Evolutionary conservation across 2,797 vertebrate species (phyloP).

Genomic region (Columba guinea): DNA sequence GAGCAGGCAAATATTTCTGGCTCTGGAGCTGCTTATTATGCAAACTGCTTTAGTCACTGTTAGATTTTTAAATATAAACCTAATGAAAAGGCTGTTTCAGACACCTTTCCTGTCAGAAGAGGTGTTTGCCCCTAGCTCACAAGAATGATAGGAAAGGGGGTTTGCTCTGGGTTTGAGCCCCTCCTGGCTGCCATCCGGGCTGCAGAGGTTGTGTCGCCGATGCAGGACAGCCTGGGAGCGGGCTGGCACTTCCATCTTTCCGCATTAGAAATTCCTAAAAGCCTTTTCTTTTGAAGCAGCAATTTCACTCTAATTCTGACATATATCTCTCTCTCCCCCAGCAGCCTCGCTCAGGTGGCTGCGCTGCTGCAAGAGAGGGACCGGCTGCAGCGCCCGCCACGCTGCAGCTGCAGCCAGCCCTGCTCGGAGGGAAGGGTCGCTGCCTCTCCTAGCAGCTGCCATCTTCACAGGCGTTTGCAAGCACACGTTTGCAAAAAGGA

Average conservation of each 20-base stretch:
- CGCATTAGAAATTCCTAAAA: background rate
- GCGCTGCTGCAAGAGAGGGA: background rate
- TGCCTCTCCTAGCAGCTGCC: background rate
- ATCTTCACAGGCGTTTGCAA: background rate
- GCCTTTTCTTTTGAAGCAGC: background rate
- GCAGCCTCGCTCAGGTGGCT: background rate
- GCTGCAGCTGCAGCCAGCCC: background rate
- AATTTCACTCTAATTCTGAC: background rate
- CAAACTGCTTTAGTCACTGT: constrained; percentile 52
- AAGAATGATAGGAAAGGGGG: background rate
- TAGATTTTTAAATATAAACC: constrained; percentile 55
- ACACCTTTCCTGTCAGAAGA: background rate
- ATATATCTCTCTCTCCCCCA: background rate
- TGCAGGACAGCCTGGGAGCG: background rate
- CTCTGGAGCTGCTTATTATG: constrained; percentile 61
- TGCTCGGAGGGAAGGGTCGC: background rate
- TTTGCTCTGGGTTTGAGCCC: background rate
- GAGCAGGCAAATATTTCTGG: constrained; percentile 59
- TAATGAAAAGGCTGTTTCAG: constrained; percentile 23
- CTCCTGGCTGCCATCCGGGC: background rate
- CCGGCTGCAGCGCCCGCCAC: background rate
- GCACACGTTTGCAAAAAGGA: background rate
- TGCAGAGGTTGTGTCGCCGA: background rate
- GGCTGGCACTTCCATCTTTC: background rate
- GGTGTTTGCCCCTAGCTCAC: background rate